Percentiles rank a stretch among this genome's conserved stretches.
Conservation (phyloP, 2,888 invertebrate genomes). For the Phengaris arion region DNA sequence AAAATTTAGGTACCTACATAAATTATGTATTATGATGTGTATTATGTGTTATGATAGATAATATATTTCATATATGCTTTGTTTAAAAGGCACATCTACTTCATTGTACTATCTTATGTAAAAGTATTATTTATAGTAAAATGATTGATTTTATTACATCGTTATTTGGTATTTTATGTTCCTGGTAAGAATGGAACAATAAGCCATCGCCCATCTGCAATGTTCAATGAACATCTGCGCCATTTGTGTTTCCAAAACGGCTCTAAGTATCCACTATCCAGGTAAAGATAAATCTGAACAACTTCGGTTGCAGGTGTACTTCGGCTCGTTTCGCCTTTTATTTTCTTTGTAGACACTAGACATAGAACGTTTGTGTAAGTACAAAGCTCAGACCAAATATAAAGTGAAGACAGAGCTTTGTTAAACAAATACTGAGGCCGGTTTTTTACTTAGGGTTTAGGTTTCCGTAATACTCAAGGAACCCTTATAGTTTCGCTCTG, state of each 20-base stretch:
- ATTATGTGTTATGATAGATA: no score
- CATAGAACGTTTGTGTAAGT: constrained; percentile 2
- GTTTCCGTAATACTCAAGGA: no score
- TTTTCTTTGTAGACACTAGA: not conserved
- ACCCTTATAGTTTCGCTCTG: no score
- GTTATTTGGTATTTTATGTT: not conserved
- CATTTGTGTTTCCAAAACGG: constrained; percentile 23
- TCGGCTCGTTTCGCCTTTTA: constrained; percentile 7
- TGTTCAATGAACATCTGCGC: constrained; percentile 23
- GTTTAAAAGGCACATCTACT: no score
- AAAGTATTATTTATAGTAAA: not conserved
- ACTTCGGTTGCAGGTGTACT: constrained; percentile 22
- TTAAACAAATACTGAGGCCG: no score
- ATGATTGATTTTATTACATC: not conserved
- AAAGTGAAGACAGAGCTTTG: no score
- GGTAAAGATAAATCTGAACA: constrained; percentile 17
- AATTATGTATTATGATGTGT: no score
- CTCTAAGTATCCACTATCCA: constrained; percentile 11
- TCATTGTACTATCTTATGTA: not conserved
- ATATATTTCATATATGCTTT: no score
- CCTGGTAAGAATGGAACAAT: constrained; percentile 8
- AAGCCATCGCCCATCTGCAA: constrained; percentile 2
- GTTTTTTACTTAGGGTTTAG: no score
- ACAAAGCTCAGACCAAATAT: not conserved
- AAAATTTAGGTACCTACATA: no score